Base-by-base conservation (phyloP, 2,888 invertebrate species). In the Dicyrtoma fusca region DNA sequence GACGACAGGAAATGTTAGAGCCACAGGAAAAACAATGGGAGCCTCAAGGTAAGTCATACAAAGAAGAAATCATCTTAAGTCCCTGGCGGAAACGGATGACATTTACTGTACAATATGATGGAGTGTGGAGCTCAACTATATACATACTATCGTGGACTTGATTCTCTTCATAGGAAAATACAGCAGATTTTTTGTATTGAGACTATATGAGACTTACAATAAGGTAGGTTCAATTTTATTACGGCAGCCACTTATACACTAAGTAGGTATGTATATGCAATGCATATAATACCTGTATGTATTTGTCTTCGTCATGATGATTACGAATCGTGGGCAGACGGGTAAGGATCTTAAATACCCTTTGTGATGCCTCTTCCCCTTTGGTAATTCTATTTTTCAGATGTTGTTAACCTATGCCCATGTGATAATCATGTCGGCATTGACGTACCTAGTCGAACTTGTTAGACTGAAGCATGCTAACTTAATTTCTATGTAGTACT, bases 91-190 rank as follows among this genome's bases (percentile, higher is more conserved):
- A 57, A 25, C 13, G 17, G 57, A 25, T 57, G 57, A 57, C 57
- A 57, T 57, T 57, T 57, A 57, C 21, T 13, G 23, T 57, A 13
- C 14, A 57, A 25, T 21, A 34, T 17, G 53, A 21, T 53, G 53
- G 53, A n/a, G 53, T 19, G 21, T 19, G 17, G 53, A 55, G 19
- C 11, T 3, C 53, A 55, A 55, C 21, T 21, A 21, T 55, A 55
- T 3, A 21, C 17, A 34, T 8, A n/a, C n/a, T n/a, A n/a, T n/a
- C n/a, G n/a, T n/a, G n/a, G n/a, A n/a, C n/a, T n/a, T n/a, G n/a
- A n/a, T n/a, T n/a, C n/a, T n/a, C n/a, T n/a, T n/a, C n/a, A n/a
- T n/a, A n/a, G n/a, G n/a, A n/a, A n/a, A n/a, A n/a, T n/a, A n/a
- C n/a, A n/a, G n/a, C n/a, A n/a, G n/a, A n/a, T n/a, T n/a, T n/a